Evolutionary conservation across 2,113 vertebrate genomes (phyloP).

Genomic region (Centropus unirufus): DNA sequence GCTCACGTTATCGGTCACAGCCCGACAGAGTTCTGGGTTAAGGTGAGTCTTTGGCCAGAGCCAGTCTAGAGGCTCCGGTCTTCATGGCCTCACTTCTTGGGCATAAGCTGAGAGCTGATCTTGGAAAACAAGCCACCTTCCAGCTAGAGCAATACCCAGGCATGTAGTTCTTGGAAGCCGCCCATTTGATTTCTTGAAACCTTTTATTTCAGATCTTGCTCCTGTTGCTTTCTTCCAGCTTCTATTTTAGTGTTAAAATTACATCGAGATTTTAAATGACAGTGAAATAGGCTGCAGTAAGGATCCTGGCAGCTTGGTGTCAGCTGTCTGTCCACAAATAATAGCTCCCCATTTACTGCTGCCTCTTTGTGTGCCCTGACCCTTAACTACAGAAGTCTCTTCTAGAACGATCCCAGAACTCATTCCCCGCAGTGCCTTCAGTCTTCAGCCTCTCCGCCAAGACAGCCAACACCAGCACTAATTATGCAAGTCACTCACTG

Average conservation of each 20-base stretch:
- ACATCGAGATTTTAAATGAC: not conserved
- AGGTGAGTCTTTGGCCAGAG: not conserved
- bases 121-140: not conserved
- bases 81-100: not conserved
- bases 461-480: not conserved
- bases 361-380: not conserved
- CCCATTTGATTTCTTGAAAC: not conserved
- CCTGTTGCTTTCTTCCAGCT: not conserved
- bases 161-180: not conserved
- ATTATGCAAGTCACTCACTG: not conserved
- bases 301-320: not conserved
- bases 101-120: not conserved
- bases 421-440: fast-evolving
- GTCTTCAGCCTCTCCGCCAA: not conserved
- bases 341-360: not conserved
- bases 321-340: not conserved
- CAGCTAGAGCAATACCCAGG: not conserved
- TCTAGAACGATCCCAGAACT: not conserved
- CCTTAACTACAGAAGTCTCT: not conserved
- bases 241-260: not conserved
- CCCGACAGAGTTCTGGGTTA: not conserved
- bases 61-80: not conserved
- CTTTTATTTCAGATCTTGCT: not conserved
- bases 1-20: not conserved
- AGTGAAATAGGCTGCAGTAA: not conserved